Conservation (phyloP, 2,888 invertebrate genomes). For the Chaetogeoica ovagalla region DNA sequence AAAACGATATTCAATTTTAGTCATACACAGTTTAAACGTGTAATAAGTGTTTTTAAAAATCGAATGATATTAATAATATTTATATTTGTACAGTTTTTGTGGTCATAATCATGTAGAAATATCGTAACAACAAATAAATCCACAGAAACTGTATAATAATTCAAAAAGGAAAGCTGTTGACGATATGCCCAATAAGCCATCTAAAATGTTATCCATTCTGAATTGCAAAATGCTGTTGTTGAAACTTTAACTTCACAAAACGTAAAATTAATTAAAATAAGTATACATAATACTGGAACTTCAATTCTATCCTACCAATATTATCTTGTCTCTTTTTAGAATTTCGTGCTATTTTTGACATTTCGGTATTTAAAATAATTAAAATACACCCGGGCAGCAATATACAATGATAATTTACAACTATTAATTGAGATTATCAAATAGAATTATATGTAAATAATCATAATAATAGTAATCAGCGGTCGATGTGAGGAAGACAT, state of each 20-base stretch:
- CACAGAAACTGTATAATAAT: constrained; percentile 16
- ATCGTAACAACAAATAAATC: neutral
- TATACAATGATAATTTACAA: no score
- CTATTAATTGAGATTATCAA: no score
- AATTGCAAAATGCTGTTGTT: constrained; percentile 6
- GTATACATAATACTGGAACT: constrained; percentile 1
- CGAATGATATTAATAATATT: constrained; percentile 6
- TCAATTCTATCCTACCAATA: constrained; percentile 3
- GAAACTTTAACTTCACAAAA: neutral
- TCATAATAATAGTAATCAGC: no score
- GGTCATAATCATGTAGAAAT: constrained; percentile 1
- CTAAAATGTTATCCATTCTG: constrained; percentile 9
- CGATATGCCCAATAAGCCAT: constrained; percentile 17
- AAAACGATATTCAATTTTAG: no score
- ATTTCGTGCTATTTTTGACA: constrained; percentile 6
- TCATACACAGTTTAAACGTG: no score
- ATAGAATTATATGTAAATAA: no score
- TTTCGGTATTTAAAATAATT: neutral
- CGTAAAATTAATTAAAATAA: neutral
- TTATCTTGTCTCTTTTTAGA: neutral
- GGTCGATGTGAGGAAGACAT: no score
- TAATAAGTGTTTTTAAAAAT: constrained; percentile 15
- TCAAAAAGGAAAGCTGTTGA: constrained; percentile 11
- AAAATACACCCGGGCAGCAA: no score
- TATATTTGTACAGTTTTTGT: neutral